phyloP scores from a whole-genome alignment of 2,888 invertebrate genomes.

The Apomyelois bistriatella region DNA sequence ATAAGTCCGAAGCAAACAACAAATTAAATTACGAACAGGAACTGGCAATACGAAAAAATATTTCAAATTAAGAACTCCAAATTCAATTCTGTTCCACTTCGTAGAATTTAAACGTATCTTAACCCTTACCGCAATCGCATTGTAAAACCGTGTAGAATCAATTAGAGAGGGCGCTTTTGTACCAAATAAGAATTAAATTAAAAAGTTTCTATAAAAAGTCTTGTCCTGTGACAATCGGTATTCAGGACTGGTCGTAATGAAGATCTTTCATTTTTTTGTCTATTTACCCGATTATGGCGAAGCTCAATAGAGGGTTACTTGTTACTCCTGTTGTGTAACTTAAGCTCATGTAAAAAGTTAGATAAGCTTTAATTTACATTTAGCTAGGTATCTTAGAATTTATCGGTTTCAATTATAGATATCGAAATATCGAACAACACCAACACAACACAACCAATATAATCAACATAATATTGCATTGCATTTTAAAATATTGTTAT shows the following conservation, averaged over 20 bases:
- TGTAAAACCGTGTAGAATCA: slow-evolving; percentile 58
- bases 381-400: too few species aligned
- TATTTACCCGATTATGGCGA: background rate
- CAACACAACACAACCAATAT: too few species aligned
- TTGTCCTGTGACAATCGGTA: slow-evolving; percentile 3
- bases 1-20: background rate
- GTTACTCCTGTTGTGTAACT: too few species aligned
- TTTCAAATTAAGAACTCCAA: slow-evolving; percentile 36
- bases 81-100: slow-evolving; percentile 40
- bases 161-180: slow-evolving; percentile 46
- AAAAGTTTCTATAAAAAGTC: slow-evolving; percentile 22
- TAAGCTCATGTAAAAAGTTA: too few species aligned
- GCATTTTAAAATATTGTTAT: too few species aligned
- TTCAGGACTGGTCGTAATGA: background rate
- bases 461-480: too few species aligned
- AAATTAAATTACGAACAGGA: background rate
- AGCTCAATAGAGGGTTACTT: too few species aligned
- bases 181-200: slow-evolving; percentile 34
- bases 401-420: too few species aligned
- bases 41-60: slow-evolving; percentile 13
- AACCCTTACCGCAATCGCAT: slow-evolving; percentile 39
- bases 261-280: background rate
- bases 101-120: slow-evolving; percentile 24
- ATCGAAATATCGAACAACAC: too few species aligned
- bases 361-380: too few species aligned